Base-by-base conservation (phyloP, 2,888 invertebrate genomes). In the Amblyteles armatorius region DNA sequence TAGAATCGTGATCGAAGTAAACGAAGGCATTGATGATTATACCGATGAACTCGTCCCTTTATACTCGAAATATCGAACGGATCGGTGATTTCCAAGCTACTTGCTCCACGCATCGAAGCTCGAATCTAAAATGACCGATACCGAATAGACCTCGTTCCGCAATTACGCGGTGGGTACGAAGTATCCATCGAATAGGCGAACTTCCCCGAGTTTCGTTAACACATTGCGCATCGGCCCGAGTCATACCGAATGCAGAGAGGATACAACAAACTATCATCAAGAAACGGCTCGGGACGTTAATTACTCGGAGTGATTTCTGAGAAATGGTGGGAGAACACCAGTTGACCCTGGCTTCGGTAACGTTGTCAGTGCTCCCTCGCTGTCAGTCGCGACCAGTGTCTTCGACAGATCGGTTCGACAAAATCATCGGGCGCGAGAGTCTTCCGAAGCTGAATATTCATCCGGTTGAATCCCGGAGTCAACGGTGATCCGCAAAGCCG, bases 321-420 rank as follows among this genome's bases (percentile, higher is more conserved):
- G 81, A 81, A 82, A 88, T 90, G 87, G 91, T 90, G 92, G 93
- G 92, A 89, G 91, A 91, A 16, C 52, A 90, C 90, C 85, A 86
- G 93, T 91, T 91, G 91, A 91, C 93, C 93, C 90, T 93, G 93
- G 87, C 82, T 88, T 65, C 79, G 86, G 88, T 87, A 83, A 83
- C 55, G 29, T 69, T 86, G 82, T 88, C 83, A 87, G 48, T 73
- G 71, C 63, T 85, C 63, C 69, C 67, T 60, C 82, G 73, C 19
- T 88, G 78, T 87, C 90, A 91, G 91, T 92, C 79, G 86, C 63
- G 76, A 72, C 84, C 85, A 79, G 76, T 79, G 71, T 90, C 88
- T 90, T 86, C 19, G 36, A 88, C 74, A 26, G 71, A 9, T 44
- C 85, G 36, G 26, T 83, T 63, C 33, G 52, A 67, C 19, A 63